Conservation (phyloP, 2,113 vertebrate species). For the Catharus fuscescens region DNA sequence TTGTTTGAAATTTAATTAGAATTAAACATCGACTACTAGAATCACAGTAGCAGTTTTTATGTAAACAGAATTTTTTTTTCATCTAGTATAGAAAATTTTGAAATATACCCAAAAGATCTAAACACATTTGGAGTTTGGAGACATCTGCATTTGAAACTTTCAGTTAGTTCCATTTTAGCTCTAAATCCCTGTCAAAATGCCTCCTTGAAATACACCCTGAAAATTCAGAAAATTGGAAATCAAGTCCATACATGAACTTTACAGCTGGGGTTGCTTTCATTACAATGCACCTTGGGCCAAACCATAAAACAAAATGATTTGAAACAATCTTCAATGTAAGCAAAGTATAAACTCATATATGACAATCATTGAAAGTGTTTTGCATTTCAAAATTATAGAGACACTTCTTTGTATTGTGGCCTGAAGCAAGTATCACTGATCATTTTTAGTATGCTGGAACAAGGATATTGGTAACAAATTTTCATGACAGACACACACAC, state of each 20-base stretch:
- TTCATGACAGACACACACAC: slow-evolving; percentile 44
- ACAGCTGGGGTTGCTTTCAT: neutral
- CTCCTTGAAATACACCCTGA: neutral
- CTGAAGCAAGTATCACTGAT: neutral
- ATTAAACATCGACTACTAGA: neutral
- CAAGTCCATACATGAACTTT: neutral
- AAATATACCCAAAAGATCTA: neutral
- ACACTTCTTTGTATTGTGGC: neutral
- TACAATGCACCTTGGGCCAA: neutral
- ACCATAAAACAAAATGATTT: neutral
- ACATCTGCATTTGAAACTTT: neutral
- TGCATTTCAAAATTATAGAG: neutral
- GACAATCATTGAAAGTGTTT: neutral
- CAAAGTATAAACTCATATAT: neutral
- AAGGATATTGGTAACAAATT: slow-evolving; percentile 40
- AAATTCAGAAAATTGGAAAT: neutral
- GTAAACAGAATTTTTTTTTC: neutral
- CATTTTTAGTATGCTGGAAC: slow-evolving; percentile 32
- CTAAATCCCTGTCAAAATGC: neutral
- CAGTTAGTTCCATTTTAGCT: neutral
- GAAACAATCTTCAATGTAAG: neutral
- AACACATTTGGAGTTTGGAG: neutral
- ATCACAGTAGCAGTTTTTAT: neutral
- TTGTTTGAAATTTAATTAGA: neutral
- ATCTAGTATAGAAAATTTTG: neutral